phyloP scores from a whole-genome alignment of 2,797 vertebrate genomes.

The Oryzias sinensis region DNA sequence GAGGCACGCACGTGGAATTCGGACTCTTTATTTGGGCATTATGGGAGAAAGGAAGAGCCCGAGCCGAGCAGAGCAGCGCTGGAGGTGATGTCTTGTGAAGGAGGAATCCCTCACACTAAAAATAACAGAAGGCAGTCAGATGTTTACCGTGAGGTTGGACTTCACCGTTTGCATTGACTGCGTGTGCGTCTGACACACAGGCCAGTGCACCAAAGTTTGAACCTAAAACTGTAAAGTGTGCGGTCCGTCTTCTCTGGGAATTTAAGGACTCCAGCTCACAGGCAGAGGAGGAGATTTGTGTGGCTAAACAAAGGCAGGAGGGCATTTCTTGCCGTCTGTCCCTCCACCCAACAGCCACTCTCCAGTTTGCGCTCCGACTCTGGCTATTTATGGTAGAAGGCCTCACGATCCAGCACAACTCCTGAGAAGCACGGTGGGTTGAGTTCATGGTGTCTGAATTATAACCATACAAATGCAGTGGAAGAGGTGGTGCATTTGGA shows the following conservation, averaged over 20 bases:
- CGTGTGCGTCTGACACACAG: neutral
- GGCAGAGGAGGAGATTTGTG: constrained; percentile 32
- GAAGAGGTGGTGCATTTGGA: constrained; percentile 33
- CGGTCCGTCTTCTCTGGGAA: neutral
- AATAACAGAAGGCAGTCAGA: constrained; percentile 36
- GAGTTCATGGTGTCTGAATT: constrained; percentile 58
- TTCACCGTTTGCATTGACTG: constrained; percentile 32
- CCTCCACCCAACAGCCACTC: constrained; percentile 33
- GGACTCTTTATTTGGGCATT: constrained; percentile 87
- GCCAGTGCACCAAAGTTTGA: constrained; percentile 16
- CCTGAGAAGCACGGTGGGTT: constrained; percentile 52
- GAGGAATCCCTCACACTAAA: constrained; percentile 57
- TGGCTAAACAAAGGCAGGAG: constrained; percentile 50
- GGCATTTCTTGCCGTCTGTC: constrained; percentile 50
- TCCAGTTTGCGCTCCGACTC: constrained; percentile 35
- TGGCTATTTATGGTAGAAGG: constrained; percentile 83
- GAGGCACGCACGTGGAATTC: constrained; percentile 70
- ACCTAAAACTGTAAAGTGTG: constrained; percentile 1
- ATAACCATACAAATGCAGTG: constrained; percentile 40
- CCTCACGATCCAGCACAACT: constrained; percentile 48
- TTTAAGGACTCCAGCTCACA: constrained; percentile 8
- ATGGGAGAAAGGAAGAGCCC: constrained; percentile 55
- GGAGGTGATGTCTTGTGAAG: constrained; percentile 45
- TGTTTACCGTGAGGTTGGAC: constrained; percentile 24
- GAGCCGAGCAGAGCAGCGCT: constrained; percentile 5